phyloP scores from a whole-genome alignment of 2,888 invertebrate genomes.

The Biston stratarius region DNA sequence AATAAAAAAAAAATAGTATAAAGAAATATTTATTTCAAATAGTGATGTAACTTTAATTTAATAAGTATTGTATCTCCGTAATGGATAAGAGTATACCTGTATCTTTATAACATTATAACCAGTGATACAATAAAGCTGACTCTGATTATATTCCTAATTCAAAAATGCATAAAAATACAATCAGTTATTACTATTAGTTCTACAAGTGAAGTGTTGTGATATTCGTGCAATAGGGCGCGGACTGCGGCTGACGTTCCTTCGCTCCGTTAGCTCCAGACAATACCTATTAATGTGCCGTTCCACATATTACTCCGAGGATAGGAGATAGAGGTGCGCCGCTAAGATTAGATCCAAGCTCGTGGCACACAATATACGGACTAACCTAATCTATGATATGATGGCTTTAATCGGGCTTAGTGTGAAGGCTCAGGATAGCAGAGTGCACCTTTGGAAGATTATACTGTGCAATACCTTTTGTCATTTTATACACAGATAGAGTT shows the following conservation, averaged over 20 bases:
- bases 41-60: too few relatives aligned
- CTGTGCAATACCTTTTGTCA: not conserved
- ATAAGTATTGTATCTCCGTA: too few relatives aligned
- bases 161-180: too few relatives aligned
- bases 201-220: not conserved
- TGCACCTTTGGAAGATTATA: not conserved
- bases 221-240: not conserved
- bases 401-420: slow-evolving; percentile 5
- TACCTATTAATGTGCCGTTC: slow-evolving; percentile 26
- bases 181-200: too few relatives aligned
- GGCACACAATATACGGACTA: not conserved
- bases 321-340: slow-evolving; percentile 12
- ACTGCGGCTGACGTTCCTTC: slow-evolving; percentile 27
- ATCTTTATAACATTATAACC: too few relatives aligned
- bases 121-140: too few relatives aligned
- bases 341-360: slow-evolving; percentile 18
- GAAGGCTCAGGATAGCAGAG: not conserved
- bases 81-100: too few relatives aligned
- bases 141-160: too few relatives aligned
- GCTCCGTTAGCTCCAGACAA: slow-evolving; percentile 29
- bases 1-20: too few relatives aligned
- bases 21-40: too few relatives aligned
- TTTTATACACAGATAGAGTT: too few relatives aligned
- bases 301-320: slow-evolving; percentile 20
- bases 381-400: not conserved